Evolutionary conservation across 2,888 invertebrate species (phyloP).

Genomic region (Nomada lathburiana): DNA sequence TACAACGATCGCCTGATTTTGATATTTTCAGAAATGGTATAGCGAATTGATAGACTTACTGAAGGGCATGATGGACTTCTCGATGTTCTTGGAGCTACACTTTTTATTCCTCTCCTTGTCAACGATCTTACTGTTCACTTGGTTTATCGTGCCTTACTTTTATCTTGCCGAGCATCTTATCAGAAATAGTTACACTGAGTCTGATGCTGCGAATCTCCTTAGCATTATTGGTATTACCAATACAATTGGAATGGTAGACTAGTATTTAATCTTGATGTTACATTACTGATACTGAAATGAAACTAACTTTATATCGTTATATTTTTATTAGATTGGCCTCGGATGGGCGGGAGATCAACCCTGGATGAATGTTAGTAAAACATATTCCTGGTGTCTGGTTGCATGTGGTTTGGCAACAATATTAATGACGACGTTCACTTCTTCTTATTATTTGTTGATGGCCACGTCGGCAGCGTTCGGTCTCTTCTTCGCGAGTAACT

Average conservation of each 20-base stretch:
- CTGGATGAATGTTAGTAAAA: conserved; percentile 92
- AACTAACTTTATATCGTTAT: neutral
- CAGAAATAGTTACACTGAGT: conserved; percentile 89
- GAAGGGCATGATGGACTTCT: conserved; percentile 92
- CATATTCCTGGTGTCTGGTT: conserved; percentile 92
- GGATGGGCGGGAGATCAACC: conserved; percentile 96
- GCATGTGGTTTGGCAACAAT: conserved; percentile 88
- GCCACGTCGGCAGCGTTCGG: conserved; percentile 90
- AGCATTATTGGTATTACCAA: conserved; percentile 95
- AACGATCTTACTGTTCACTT: conserved; percentile 95
- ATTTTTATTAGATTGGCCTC: conserved; percentile 88
- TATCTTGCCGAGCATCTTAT: conserved; percentile 95
- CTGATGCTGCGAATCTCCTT: conserved; percentile 91
- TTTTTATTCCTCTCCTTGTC: conserved; percentile 93
- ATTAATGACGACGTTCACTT: conserved; percentile 86
- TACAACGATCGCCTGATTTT: neutral
- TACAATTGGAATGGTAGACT: conserved; percentile 93
- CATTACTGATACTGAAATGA: neutral
- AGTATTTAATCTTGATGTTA: neutral
- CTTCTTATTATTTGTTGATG: conserved; percentile 85
- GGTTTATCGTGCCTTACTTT: conserved; percentile 98
- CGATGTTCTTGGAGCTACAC: conserved; percentile 91
- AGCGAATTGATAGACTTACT: conserved; percentile 88
- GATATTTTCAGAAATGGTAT: conserved; percentile 89
- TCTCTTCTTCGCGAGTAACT: conserved; percentile 95